phyloP scores from a whole-genome alignment of 2,113 vertebrate genomes.

The Paracanthobrama guichenoti region DNA sequence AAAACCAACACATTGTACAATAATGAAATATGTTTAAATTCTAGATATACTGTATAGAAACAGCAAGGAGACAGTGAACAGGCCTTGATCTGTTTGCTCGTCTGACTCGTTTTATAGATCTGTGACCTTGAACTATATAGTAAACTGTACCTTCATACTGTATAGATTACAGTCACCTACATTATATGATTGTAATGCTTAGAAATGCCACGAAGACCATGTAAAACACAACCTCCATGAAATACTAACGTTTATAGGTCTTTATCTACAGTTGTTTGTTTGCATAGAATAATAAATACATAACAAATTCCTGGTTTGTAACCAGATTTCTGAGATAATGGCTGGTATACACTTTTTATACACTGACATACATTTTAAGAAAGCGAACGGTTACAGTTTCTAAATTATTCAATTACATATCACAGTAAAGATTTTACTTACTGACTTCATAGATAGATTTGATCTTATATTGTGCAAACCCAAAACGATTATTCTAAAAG shows the following conservation, averaged over 20 bases:
- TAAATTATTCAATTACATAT: too few species aligned
- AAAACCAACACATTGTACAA: not conserved
- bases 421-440: too few species aligned
- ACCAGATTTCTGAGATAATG: not conserved
- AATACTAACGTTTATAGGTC: not conserved
- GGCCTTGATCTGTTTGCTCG: slow-evolving; percentile 42
- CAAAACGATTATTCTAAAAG: too few species aligned
- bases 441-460: too few species aligned
- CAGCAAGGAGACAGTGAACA: not conserved
- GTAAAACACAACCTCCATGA: not conserved
- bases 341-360: not conserved
- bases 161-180: slow-evolving; percentile 8
- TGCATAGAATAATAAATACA: not conserved
- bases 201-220: not conserved
- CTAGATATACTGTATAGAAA: not conserved
- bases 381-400: too few species aligned
- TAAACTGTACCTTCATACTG: slow-evolving; percentile 15
- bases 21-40: not conserved
- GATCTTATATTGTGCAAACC: too few species aligned
- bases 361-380: too few species aligned
- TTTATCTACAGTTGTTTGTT: not conserved
- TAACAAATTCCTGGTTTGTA: not conserved
- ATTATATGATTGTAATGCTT: not conserved
- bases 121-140: slow-evolving; percentile 41
- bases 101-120: slow-evolving; percentile 10